Evolutionary conservation across 1,140 invertebrate species (phyloP), one percentile per base, ranked within the genome.

Genomic region (Chionoecetes opilio): DNA sequence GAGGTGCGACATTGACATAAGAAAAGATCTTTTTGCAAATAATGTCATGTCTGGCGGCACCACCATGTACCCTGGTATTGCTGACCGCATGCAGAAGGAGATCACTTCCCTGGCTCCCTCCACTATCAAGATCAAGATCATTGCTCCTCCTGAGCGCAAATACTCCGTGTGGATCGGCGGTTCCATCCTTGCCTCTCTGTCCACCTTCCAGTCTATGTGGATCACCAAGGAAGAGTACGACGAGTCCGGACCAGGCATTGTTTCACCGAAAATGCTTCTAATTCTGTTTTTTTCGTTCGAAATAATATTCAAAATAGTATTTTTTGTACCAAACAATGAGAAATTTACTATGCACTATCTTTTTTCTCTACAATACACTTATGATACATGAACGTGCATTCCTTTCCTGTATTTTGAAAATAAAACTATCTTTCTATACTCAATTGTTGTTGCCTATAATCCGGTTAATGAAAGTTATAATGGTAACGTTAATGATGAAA

Each of bases 181-280:
- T 38, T 94, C 96, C 98, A 98, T 97, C 98, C 98, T 96, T 96
- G 98, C 98, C 96, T 99, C 98, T 86, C 97, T 99, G 37, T 98
- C 98, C 96, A 99, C 98, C 97, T 99, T 99, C 98, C 98, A 99
- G 97, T 98, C 98, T 97, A 98, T 98, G 98, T 99, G 99, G 99
- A 99, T 99, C 97, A 98, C 98, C 96, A 98, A 98, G 96, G 97
- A 98, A 96, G 97, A 98, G 38, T 93, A 92, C 21, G 82, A 87
- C 53, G 91, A 92, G 75, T 92, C 91, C 35, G 91, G 91, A n/a
- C 91, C 91, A 9, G 91, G 91, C 34, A 92, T 92, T 29, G 91
- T 92, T n/a, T 82, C 91, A 92, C 35, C 91, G 91, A 75, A 92
- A 92, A 35, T 92, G 91, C 34, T 92, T 92, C 91, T 92, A 92